phyloP scores from a whole-genome alignment of 1,140 invertebrate genomes.

The Oryzaephilus surinamensis region DNA sequence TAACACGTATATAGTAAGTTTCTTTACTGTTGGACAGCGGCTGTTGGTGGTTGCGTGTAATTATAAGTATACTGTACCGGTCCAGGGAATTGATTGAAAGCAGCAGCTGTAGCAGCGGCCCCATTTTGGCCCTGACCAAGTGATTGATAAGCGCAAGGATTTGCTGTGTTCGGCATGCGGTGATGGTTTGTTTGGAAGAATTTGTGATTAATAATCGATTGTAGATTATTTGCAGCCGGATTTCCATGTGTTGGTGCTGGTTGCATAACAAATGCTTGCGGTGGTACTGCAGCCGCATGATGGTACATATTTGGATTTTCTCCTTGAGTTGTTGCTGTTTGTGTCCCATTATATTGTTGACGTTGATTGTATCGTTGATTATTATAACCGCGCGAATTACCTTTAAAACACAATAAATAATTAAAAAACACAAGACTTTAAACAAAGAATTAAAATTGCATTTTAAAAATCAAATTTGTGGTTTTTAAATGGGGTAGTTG shows the following conservation, averaged over 20 bases:
- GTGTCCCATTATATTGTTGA: constrained; percentile 29
- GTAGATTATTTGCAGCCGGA: constrained; percentile 40
- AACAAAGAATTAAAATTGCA: no score
- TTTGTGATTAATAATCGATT: constrained; percentile 48
- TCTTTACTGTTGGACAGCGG: constrained; percentile 34
- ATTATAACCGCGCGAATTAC: constrained; percentile 29
- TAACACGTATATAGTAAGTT: no score
- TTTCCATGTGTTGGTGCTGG: constrained; percentile 25
- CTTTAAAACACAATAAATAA: constrained; percentile 18
- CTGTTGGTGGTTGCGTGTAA: constrained; percentile 37
- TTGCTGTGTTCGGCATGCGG: constrained; percentile 41
- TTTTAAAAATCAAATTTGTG: neutral
- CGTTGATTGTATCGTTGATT: constrained; percentile 32
- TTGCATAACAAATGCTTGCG: constrained; percentile 41
- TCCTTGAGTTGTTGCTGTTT: no score
- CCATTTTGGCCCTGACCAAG: constrained; percentile 45
- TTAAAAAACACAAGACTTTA: no score
- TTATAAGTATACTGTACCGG: constrained; percentile 37
- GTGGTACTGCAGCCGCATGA: constrained; percentile 41
- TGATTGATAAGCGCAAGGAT: constrained; percentile 48
- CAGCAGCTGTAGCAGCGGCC: constrained; percentile 30
- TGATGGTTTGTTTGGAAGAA: constrained; percentile 48
- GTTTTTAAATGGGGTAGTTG: neutral
- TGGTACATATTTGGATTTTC: constrained; percentile 39
- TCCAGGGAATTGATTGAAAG: constrained; percentile 37